Evolutionary conservation across 2,888 invertebrate genomes (phyloP), one percentile per base, ranked within the genome.

Genomic region (Sisyra nigra): DNA sequence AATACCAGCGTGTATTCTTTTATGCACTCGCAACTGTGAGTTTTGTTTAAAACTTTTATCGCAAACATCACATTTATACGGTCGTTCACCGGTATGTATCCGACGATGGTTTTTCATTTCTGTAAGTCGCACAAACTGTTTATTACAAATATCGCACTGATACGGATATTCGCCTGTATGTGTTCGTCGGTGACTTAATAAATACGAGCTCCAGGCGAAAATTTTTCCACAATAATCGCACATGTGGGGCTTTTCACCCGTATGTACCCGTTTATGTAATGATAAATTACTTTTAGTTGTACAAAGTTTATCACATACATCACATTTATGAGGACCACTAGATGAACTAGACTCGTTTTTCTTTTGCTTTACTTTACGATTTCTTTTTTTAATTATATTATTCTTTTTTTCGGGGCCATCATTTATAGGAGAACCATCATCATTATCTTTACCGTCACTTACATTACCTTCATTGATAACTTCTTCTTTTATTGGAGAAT

Each of bases 91-190:
- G 8, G 37, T 37, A 14, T 37, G 37, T 17, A 37, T 37, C 5
- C 37, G 17, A n/a, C 37, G 19, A 37, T 37, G 37, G 18, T 37
- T 19, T 19, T 37, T 37, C 17, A 18, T 18, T 19, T 37, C 37
- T 18, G 37, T 37, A 18, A 37, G 17, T 11, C 37, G 37, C 18
- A 37, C 37, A 19, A 37, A 37, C 7, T 18, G 37, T 0, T 66
- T 62, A 47, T 62, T 60, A 41, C 68, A 68, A 1, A 66, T 64
- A 2, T 62, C 57, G 15, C 68, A 68, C 0, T 51, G 40, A 40
- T 55, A 68, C 0, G 68, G 67, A 1, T 61, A 53, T 44, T 68
- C 68, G 44, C 67, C 67, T 0, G 65, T 57, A 38, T 68, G 68
- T 0, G 63, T 66, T 8, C 42, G 24, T 7, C 24, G 14, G 10